Evolutionary conservation across 2,888 invertebrate genomes (phyloP), one percentile per base, ranked within the genome.

Genomic region (Aromia moschata): DNA sequence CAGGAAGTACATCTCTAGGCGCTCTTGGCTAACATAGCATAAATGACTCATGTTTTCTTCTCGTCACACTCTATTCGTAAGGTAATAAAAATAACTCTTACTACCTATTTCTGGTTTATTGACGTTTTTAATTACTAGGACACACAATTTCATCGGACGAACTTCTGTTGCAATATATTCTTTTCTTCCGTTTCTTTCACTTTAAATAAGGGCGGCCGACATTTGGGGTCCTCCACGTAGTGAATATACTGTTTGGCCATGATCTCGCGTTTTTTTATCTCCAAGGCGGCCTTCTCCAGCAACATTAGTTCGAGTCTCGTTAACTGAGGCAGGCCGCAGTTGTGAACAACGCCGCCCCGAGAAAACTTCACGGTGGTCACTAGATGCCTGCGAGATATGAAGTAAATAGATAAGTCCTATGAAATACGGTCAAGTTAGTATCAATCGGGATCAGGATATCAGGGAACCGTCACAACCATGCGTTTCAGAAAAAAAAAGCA

Each of bases 311-410:
- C 86, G 2, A 65, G 31, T 1, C 78, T 78, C 4, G 80, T 80
- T 76, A 86, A 77, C 36, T 60, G 70, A 1, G 85, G 84, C 11
- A 86, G 67, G 0, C 85, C 84, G 41, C 81, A 75, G 69, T 83
- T 81, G 62, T 79, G 82, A 4, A 71, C 66, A 44, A 86, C 81
- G 9, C 86, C 86, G 5, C 74, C 76, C 31, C 79, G 77, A 18
- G 81, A 79, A 59, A 86, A 80, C 61, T 82, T 82, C 60, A 86
- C 81, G 1, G 77, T 76, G 3, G 72, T 72, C 10, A 79, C 77
- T 45, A 80, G 59, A 67, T 80, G 74, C 54, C 79, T 79, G 59
- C 40, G 65, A 69, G n/a, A n/a, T n/a, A n/a, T n/a, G n/a, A n/a
- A n/a, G n/a, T n/a, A n/a, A n/a, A n/a, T n/a, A n/a, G n/a, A n/a